phyloP scores from a whole-genome alignment of 2,113 vertebrate genomes.

The Bos javanicus region DNA sequence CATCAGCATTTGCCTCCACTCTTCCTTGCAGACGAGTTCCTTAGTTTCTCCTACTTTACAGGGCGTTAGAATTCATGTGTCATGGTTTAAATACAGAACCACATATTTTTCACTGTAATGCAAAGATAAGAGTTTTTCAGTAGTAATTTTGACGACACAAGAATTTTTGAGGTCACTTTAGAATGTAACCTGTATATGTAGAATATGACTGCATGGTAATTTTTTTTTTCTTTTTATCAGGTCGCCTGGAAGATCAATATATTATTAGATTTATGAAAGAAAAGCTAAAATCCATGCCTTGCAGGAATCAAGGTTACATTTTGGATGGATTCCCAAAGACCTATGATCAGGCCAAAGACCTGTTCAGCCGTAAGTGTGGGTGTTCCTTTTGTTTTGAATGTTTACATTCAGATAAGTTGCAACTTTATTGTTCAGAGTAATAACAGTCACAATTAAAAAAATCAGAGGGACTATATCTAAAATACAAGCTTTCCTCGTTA shows the following conservation, averaged over 20 bases:
- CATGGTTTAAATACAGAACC: not conserved
- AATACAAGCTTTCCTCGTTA: not conserved
- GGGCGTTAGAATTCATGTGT: accelerated
- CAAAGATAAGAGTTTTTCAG: not conserved
- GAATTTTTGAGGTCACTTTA: not conserved
- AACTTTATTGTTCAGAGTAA: not conserved
- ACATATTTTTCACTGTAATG: not conserved
- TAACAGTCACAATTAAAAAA: not conserved
- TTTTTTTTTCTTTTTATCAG: constrained; percentile 71
- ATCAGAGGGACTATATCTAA: not conserved
- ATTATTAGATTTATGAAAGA: constrained; percentile 85
- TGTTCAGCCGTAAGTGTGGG: constrained; percentile 86
- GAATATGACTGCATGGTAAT: not conserved
- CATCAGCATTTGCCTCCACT: accelerated
- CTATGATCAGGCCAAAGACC: constrained; percentile 87
- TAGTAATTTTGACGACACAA: not conserved
- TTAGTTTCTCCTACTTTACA: not conserved
- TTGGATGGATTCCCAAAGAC: constrained; percentile 92
- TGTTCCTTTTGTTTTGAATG: not conserved
- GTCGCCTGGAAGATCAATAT: constrained; percentile 84
- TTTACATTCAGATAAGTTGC: not conserved
- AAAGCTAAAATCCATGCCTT: constrained; percentile 90
- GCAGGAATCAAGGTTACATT: constrained; percentile 94
- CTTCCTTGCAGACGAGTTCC: not conserved
- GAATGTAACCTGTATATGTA: no score